phyloP scores from a whole-genome alignment of 2,113 vertebrate species.

The Melanotaenia duboulayi region DNA sequence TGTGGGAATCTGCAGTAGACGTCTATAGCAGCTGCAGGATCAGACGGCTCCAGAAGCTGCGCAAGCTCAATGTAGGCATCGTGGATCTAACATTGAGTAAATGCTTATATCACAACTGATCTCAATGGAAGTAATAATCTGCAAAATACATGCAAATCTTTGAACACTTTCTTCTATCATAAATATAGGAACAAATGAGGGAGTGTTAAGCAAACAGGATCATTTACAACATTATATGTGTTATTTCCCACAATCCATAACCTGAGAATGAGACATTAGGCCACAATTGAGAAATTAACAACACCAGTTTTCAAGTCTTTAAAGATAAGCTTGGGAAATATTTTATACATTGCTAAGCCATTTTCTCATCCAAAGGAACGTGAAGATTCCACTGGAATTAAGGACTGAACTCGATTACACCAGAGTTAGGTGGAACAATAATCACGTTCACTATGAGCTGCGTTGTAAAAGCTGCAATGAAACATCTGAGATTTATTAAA shows the following conservation, averaged over 20 bases:
- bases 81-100: constrained; percentile 56
- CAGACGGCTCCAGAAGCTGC: constrained; percentile 66
- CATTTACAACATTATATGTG: too few relatives aligned
- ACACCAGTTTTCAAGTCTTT: neutral
- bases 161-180: too few relatives aligned
- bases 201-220: too few relatives aligned
- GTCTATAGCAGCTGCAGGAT: constrained; percentile 73
- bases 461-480: neutral
- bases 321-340: neutral
- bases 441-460: neutral
- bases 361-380: neutral
- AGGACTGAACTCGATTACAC: too few relatives aligned
- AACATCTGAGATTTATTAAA: neutral
- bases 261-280: too few relatives aligned
- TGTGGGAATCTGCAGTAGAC: constrained; percentile 79
- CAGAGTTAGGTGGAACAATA: neutral
- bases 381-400: constrained; percentile 1
- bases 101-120: constrained; percentile 1
- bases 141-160: too few relatives aligned
- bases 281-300: neutral
- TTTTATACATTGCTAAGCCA: too few relatives aligned
- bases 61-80: constrained; percentile 77
- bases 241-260: too few relatives aligned
- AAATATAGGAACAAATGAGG: too few relatives aligned
- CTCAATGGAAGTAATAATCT: neutral